Percentiles rank a stretch among this genome's conserved stretches.
Evolutionary conservation across 2,797 vertebrate genomes (phyloP).

Genomic region (Hydrophis major): DNA sequence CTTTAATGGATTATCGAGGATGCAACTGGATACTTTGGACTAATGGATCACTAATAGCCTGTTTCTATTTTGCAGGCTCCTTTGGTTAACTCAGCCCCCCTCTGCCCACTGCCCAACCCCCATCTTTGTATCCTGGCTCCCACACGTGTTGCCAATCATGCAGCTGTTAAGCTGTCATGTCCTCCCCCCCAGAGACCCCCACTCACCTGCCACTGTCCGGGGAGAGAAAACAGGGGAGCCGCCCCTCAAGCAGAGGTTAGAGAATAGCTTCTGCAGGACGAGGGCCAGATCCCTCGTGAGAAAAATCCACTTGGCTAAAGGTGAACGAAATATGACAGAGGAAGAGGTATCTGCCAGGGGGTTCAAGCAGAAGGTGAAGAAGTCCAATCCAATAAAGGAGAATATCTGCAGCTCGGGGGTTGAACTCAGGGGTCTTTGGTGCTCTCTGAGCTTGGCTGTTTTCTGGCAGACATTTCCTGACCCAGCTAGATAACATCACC

Average conservation of each 20-base stretch:
- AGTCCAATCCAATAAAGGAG: neutral
- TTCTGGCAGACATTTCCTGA: too few relatives aligned
- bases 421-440: neutral
- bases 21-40: constrained; percentile 73
- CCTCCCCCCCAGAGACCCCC: neutral
- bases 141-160: constrained; percentile 20
- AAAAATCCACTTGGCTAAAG: neutral
- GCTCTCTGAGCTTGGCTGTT: too few relatives aligned
- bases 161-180: constrained; percentile 9
- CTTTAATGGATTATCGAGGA: constrained; percentile 73
- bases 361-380: neutral
- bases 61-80: constrained; percentile 76
- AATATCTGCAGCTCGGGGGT: neutral
- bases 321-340: neutral
- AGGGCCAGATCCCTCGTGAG: neutral
- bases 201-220: neutral
- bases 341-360: neutral
- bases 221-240: neutral
- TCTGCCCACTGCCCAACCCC: neutral
- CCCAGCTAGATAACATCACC: too few relatives aligned
- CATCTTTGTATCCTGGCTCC: constrained; percentile 11
- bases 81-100: constrained; percentile 67
- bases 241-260: neutral
- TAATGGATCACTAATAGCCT: constrained; percentile 80
- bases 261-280: neutral